Conservation (phyloP, 2,113 vertebrate species). For the Prolemur simus region DNA sequence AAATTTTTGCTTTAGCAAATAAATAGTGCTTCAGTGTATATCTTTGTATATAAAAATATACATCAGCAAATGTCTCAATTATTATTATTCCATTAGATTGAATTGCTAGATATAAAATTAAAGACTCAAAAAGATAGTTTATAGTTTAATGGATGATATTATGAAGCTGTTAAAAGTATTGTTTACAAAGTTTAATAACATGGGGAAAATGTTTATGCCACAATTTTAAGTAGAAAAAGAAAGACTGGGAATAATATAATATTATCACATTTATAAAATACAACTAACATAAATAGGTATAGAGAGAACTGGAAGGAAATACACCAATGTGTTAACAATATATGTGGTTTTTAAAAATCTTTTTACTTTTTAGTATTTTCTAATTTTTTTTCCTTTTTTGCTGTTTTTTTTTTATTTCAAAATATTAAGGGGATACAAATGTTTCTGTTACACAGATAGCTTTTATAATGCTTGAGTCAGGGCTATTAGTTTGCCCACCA, state of each 20-base stretch:
- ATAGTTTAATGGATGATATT: background rate
- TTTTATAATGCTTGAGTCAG: too few relatives aligned
- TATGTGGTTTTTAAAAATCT: background rate
- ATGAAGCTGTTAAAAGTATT: background rate
- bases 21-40: background rate
- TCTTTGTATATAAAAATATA: background rate
- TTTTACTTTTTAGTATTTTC: background rate
- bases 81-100: background rate
- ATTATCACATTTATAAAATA: background rate
- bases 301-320: background rate
- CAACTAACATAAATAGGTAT: background rate
- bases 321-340: background rate
- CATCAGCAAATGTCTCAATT: background rate
- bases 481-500: too few relatives aligned
- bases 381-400: background rate
- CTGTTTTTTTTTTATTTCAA: too few relatives aligned
- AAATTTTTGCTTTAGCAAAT: background rate
- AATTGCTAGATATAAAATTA: background rate
- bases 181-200: background rate
- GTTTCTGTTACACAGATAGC: too few relatives aligned
- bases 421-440: too few relatives aligned
- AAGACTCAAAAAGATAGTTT: background rate
- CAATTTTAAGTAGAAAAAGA: background rate
- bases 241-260: background rate
- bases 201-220: background rate